A percentile compares a stretch with the other conserved stretches of the same genome.
Evolutionary conservation across 2,113 vertebrate species (phyloP).

Genomic region (Spheniscus mendiculus): DNA sequence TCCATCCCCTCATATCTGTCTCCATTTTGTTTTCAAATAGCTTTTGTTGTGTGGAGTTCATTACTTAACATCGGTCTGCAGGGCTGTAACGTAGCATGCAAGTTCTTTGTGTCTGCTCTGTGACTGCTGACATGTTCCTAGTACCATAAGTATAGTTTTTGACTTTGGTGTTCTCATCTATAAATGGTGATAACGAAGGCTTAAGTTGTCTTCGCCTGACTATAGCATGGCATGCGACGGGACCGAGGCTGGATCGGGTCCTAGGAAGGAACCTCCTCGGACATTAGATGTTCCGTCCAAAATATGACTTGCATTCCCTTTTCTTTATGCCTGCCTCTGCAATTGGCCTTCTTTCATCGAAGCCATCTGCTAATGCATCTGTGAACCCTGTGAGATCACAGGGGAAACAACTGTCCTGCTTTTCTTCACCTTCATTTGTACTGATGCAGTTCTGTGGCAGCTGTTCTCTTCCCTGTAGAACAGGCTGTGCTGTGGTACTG

Average conservation of each 20-base stretch:
- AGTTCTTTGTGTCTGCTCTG: neutral
- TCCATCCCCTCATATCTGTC: neutral
- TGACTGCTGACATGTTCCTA: neutral
- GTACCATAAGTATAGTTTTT: neutral
- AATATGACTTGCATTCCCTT: neutral
- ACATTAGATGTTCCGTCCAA: neutral
- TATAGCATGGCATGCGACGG: neutral
- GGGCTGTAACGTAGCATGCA: neutral
- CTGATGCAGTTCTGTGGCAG: conserved; percentile 25
- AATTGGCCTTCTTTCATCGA: conserved; percentile 23
- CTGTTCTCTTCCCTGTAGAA: conserved; percentile 3
- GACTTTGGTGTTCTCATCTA: neutral
- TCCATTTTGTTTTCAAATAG: neutral
- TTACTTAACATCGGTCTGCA: neutral
- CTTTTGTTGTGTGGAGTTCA: neutral
- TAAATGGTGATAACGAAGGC: neutral
- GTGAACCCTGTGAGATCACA: conserved; percentile 26
- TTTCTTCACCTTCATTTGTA: conserved; percentile 62
- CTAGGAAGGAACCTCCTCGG: neutral
- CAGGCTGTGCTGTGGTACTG: neutral
- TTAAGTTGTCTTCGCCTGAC: neutral
- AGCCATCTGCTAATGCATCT: conserved; percentile 60
- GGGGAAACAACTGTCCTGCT: conserved; percentile 60
- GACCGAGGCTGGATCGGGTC: neutral
- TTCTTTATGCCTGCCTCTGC: conserved; percentile 4